phyloP scores from a whole-genome alignment of 2,113 vertebrate species.

The Tamias sibiricus region DNA sequence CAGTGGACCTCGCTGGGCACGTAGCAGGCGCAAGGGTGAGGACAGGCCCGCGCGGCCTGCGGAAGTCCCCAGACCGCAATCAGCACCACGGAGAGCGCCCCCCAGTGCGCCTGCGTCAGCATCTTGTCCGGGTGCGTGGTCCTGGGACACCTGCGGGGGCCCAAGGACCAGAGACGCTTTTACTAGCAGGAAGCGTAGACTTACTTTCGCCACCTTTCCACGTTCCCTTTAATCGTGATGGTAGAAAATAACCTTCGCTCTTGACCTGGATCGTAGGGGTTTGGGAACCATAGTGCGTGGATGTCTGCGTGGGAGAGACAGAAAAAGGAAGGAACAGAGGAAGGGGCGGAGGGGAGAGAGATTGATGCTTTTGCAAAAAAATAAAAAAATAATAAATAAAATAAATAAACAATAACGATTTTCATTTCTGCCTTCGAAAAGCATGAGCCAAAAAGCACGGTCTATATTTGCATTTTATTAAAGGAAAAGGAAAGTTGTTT shows the following conservation, averaged over 20 bases:
- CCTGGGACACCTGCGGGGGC: too few species aligned
- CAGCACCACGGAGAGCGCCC: constrained; percentile 84
- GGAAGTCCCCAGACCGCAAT: constrained; percentile 74
- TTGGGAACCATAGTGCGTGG: too few species aligned
- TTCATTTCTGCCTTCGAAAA: not conserved
- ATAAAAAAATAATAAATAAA: not conserved
- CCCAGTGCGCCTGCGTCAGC: constrained; percentile 64
- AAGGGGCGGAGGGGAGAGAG: not conserved
- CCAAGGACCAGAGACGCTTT: too few species aligned
- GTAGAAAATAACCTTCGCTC: too few species aligned
- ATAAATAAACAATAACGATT: not conserved
- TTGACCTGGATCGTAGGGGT: too few species aligned
- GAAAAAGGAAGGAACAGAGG: accelerated
- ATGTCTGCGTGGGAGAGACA: too few species aligned
- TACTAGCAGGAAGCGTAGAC: too few species aligned
- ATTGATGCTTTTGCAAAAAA: not conserved
- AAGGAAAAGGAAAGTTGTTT: not conserved
- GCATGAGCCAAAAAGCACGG: too few species aligned
- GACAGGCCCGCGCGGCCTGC: constrained; percentile 82
- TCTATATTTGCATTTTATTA: not conserved
- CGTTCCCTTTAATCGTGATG: too few species aligned
- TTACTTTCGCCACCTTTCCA: too few species aligned
- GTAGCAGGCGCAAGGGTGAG: constrained; percentile 93
- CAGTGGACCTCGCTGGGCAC: constrained; percentile 94
- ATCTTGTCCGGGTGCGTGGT: constrained; percentile 41